phyloP scores from a whole-genome alignment of 2,797 vertebrate genomes.

The Poeciliopsis gracilis region DNA sequence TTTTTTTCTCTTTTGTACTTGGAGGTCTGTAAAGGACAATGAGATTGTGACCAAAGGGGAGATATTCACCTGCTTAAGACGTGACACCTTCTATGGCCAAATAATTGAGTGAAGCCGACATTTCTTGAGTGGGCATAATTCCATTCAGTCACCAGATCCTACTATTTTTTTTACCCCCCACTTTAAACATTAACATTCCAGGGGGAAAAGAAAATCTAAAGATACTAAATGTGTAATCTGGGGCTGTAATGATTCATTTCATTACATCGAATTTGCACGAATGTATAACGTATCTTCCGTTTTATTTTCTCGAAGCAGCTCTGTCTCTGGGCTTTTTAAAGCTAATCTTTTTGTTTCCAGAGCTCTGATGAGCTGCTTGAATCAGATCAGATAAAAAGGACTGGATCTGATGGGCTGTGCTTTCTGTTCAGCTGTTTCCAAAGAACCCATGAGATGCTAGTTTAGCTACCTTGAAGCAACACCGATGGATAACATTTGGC shows the following conservation, averaged over 20 bases:
- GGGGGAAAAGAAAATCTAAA: no score
- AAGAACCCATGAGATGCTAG: neutral
- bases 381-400: neutral
- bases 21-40: constrained; percentile 39
- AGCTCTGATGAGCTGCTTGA: neutral
- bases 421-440: neutral
- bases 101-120: constrained; percentile 33
- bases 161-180: no score
- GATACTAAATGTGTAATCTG: neutral
- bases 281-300: no score
- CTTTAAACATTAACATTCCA: neutral
- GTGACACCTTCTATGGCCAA: constrained; percentile 17
- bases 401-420: neutral
- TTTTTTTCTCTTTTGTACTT: constrained; percentile 13
- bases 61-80: constrained; percentile 24
- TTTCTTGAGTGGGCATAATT: constrained; percentile 2
- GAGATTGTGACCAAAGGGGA: constrained; percentile 37
- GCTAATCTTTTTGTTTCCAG: neutral
- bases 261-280: neutral
- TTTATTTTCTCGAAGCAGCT: neutral
- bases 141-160: neutral
- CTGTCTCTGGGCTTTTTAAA: neutral
- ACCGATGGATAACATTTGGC: neutral
- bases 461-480: neutral
- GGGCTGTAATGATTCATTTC: neutral